Evolutionary conservation across 2,888 invertebrate species (phyloP).

Genomic region (Chrysolina oricalcia): DNA sequence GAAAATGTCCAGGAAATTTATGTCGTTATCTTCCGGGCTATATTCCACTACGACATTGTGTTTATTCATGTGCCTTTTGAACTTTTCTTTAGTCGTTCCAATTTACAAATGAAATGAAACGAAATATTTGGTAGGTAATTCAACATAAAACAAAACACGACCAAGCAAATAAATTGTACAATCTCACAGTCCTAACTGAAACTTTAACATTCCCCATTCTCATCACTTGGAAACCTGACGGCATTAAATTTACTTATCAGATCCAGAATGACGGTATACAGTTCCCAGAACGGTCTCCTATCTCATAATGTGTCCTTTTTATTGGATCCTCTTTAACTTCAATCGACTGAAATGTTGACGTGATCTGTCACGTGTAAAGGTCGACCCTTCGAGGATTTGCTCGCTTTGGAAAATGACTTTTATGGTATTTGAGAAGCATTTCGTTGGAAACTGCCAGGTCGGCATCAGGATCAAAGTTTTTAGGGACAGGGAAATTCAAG

Average conservation of each 20-base stretch:
- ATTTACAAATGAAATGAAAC: too few relatives aligned
- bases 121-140: too few relatives aligned
- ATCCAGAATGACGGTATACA: neutral
- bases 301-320: conserved; percentile 2
- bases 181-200: neutral
- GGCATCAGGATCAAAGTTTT: neutral
- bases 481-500: too few relatives aligned
- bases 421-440: conserved; percentile 6
- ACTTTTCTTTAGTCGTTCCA: too few relatives aligned
- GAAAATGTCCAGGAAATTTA: too few relatives aligned
- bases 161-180: too few relatives aligned
- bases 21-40: too few relatives aligned
- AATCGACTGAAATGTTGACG: conserved; percentile 14
- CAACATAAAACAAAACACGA: too few relatives aligned
- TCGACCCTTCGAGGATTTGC: neutral
- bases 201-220: neutral
- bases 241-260: neutral
- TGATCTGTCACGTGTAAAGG: conserved; percentile 4
- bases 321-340: neutral
- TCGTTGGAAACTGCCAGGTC: neutral
- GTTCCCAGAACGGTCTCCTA: neutral
- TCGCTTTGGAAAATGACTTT: conserved; percentile 13
- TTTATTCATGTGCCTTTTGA: too few relatives aligned
- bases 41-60: too few relatives aligned
- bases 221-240: neutral